Evolutionary conservation across 53 echinoderm and acorn worm species (phyloP).

Genomic region (Paelopatides confundens): DNA sequence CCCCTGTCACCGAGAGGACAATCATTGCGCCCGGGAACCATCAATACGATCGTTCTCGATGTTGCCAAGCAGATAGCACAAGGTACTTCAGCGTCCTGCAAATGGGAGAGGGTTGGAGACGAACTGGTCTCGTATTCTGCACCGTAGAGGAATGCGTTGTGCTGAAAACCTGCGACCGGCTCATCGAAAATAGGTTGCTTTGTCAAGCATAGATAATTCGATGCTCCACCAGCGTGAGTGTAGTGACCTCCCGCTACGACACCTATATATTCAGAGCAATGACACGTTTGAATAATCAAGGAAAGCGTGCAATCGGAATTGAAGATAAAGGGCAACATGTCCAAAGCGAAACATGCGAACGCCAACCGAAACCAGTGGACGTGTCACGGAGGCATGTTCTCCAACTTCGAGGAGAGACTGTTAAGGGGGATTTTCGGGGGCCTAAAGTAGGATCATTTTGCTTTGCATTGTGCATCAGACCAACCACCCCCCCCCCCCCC

Average conservation of each 20-base stretch:
- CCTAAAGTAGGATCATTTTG: too few relatives aligned
- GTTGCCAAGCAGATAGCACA: constrained; percentile 49
- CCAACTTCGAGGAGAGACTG: too few relatives aligned
- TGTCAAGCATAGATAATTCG: constrained; percentile 31
- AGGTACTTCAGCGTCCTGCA: constrained; percentile 11
- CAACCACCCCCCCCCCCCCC: too few relatives aligned
- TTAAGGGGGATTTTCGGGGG: too few relatives aligned
- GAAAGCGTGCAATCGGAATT: background rate
- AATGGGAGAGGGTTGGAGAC: background rate
- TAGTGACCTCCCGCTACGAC: constrained; percentile 20
- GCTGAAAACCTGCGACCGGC: background rate
- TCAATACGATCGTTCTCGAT: background rate
- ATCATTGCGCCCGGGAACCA: constrained; percentile 39
- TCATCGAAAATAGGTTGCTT: background rate
- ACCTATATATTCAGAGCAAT: background rate
- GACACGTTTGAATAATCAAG: background rate
- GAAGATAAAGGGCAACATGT: background rate
- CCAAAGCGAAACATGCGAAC: background rate
- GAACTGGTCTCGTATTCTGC: constrained; percentile 22
- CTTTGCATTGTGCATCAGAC: too few relatives aligned
- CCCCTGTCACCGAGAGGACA: background rate
- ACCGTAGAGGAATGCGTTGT: background rate
- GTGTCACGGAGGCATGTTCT: too few relatives aligned
- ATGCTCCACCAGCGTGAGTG: constrained; percentile 10
- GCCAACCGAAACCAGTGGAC: too few relatives aligned